Percentiles rank a stretch among this genome's conserved stretches.
phyloP scores from a whole-genome alignment of 2,797 vertebrate species.

The Myotis vivesi region DNA sequence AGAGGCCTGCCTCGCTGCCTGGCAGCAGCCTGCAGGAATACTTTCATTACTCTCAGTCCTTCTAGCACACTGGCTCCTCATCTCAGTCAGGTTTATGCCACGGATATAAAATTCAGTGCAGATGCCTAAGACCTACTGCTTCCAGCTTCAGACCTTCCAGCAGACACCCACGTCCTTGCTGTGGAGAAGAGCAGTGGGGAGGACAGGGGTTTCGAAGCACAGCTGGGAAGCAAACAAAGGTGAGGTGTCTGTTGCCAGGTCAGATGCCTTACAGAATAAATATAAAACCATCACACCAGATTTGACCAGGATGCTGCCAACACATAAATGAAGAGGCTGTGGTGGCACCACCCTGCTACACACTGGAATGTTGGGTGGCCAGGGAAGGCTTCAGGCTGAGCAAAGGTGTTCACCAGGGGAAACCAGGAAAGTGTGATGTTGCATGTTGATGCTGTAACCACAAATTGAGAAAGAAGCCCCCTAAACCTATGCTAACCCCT shows the following conservation, averaged over 20 bases:
- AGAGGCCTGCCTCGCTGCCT: rapidly evolving
- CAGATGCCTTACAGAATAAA: slow-evolving; percentile 91
- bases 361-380: slow-evolving; percentile 88
- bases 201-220: slow-evolving; percentile 91
- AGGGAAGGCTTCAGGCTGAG: slow-evolving; percentile 92
- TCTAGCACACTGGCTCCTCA: slow-evolving; percentile 86
- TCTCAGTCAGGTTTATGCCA: slow-evolving; percentile 89
- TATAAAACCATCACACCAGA: slow-evolving; percentile 89
- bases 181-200: slow-evolving; percentile 91
- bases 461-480: slow-evolving; percentile 89
- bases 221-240: slow-evolving; percentile 93
- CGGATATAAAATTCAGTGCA: slow-evolving; percentile 91
- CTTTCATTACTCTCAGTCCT: slow-evolving; percentile 87
- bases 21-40: slow-evolving; percentile 82
- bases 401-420: slow-evolving; percentile 91
- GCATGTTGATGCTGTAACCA: slow-evolving; percentile 87
- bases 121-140: slow-evolving; percentile 92
- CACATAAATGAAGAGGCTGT: slow-evolving; percentile 92
- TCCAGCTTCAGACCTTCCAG: slow-evolving; percentile 90
- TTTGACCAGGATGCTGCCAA: slow-evolving; percentile 92
- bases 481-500: slow-evolving; percentile 91
- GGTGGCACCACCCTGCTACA: slow-evolving; percentile 89
- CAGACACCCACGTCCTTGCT: slow-evolving; percentile 89
- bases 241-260: slow-evolving; percentile 91
- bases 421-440: slow-evolving; percentile 91